phyloP scores from a whole-genome alignment of 2,888 invertebrate genomes.

The Lasius fuliginosus region DNA sequence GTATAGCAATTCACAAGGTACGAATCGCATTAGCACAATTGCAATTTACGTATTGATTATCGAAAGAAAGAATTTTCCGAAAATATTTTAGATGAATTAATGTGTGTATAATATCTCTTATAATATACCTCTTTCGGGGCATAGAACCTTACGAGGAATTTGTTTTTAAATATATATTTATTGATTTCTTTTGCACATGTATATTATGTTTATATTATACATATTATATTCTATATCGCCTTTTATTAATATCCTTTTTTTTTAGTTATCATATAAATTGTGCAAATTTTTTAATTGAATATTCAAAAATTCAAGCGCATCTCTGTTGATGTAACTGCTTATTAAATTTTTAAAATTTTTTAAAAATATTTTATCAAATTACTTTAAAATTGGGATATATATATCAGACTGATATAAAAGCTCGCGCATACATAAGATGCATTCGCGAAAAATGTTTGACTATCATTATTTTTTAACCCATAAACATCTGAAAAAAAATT shows the following conservation, averaged over 20 bases:
- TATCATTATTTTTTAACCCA: neutral
- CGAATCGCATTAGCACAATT: neutral
- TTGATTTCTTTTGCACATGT: no score
- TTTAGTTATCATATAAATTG: no score
- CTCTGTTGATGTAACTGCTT: no score
- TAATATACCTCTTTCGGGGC: neutral
- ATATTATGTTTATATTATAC: no score
- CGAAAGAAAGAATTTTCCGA: neutral
- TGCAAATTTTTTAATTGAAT: conserved; percentile 4
- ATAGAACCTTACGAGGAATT: neutral
- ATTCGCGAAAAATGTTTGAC: neutral
- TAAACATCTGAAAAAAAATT: neutral
- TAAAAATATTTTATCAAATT: neutral
- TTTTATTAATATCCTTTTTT: neutral
- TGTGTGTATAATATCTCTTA: neutral
- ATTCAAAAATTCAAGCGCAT: no score
- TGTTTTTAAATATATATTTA: no score
- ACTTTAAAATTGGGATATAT: neutral
- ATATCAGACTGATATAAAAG: neutral
- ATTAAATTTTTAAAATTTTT: neutral
- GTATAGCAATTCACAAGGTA: neutral
- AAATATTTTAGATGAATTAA: neutral
- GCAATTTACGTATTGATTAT: neutral
- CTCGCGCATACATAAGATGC: neutral
- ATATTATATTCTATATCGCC: neutral